These are phyloP conservation scores for Amblyornis subalaris DNA, from an alignment of 2,113 vertebrate species.

Conservation along the genomic window DNA sequence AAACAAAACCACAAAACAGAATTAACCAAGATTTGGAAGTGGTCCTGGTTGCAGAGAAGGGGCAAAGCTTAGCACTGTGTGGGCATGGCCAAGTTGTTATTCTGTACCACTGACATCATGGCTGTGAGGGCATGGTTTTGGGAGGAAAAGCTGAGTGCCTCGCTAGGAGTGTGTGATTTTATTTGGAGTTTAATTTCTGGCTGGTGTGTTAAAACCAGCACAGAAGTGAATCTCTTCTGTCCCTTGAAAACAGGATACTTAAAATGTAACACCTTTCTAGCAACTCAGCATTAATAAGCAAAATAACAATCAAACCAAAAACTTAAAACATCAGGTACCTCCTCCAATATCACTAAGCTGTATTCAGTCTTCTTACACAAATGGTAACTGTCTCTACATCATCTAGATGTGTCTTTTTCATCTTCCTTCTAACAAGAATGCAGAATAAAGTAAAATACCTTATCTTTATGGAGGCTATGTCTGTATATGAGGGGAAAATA, in stretches of 20 bases:
- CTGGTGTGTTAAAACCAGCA: neutral
- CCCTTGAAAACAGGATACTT: neutral
- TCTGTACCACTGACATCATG: neutral
- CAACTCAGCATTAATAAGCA: neutral
- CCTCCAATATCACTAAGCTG: neutral
- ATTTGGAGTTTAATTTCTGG: neutral
- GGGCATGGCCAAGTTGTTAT: neutral
- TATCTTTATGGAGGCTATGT: neutral
- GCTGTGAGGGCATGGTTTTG: rapidly evolving
- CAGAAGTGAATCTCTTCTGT: neutral
- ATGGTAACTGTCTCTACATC: neutral
- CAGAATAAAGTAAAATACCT: neutral
- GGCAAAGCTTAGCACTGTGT: neutral
- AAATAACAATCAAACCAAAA: neutral
- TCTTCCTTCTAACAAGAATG: neutral
- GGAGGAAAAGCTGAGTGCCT: neutral
- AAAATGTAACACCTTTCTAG: neutral
- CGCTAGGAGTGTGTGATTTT: neutral
- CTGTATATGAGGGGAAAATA: neutral
- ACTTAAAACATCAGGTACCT: neutral
- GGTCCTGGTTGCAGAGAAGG: neutral
- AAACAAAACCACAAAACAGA: neutral
- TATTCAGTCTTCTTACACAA: neutral
- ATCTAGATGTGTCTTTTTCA: neutral
- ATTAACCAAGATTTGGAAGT: neutral